These are phyloP conservation scores for Cylloceria caligata DNA, from an alignment of 2,888 invertebrate genomes.

Conservation along the genomic window DNA sequence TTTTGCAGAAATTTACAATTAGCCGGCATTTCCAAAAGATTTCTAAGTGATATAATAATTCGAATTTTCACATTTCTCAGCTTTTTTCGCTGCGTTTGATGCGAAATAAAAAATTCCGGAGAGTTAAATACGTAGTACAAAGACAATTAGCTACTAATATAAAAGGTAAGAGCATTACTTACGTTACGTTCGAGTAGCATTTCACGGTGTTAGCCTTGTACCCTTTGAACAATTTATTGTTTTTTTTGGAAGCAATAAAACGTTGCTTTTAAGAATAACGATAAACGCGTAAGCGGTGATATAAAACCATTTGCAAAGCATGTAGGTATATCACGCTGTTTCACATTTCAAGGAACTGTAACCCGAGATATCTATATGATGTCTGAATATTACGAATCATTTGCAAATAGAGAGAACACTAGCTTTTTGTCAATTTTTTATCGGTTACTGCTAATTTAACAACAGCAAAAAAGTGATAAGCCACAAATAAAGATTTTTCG, in stretches of 20 bases:
- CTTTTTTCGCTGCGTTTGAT: not conserved
- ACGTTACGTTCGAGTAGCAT: not conserved
- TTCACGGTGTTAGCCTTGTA: conserved; percentile 1
- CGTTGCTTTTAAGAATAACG: conserved; percentile 1
- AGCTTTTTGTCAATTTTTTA: no score
- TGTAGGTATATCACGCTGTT: conserved; percentile 4
- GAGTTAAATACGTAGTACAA: not conserved
- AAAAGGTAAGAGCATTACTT: not conserved
- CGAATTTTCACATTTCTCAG: not conserved
- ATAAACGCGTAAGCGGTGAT: not conserved
- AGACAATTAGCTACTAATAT: not conserved
- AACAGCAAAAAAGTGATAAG: no score
- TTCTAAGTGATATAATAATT: not conserved
- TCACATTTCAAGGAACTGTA: conserved; percentile 34
- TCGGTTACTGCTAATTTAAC: no score
- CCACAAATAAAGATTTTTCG: no score
- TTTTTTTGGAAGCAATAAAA: conserved; percentile 32
- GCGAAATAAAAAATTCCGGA: not conserved
- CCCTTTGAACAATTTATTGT: not conserved
- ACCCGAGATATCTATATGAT: conserved; percentile 9
- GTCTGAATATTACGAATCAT: not conserved
- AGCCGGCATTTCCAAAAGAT: no score
- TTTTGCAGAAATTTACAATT: no score
- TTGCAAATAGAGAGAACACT: no score
- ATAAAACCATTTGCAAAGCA: conserved; percentile 1